Evolutionary conservation across 1,140 invertebrate species (phyloP).

Genomic region (Nebria ingens): DNA sequence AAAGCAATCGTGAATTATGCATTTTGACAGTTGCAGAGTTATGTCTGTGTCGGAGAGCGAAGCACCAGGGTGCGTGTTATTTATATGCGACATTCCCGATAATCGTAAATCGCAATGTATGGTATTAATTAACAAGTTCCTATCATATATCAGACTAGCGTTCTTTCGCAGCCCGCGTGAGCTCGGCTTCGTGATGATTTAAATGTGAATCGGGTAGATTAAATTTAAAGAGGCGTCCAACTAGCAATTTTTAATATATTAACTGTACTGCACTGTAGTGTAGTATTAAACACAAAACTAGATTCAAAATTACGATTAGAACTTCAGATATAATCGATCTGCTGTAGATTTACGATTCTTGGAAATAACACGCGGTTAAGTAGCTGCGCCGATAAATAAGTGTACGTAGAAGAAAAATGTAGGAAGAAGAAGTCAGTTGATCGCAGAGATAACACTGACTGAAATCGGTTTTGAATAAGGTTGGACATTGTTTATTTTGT

Average conservation of each 20-base stretch:
- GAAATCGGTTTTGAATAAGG: neutral
- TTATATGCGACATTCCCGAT: constrained; percentile 6
- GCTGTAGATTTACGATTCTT: neutral
- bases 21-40: neutral
- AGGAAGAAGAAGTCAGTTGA: neutral
- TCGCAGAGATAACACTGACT: neutral
- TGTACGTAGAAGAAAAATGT: neutral
- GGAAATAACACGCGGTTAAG: neutral
- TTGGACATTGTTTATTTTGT: neutral
- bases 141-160: neutral
- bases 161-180: too few species aligned
- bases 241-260: neutral
- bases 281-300: neutral
- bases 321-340: neutral
- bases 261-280: too few species aligned
- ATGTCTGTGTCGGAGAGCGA: neutral
- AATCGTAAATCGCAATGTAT: constrained; percentile 1
- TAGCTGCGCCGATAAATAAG: neutral
- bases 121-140: constrained; percentile 2
- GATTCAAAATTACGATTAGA: neutral
- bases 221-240: neutral
- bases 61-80: neutral
- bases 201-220: neutral
- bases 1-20: neutral
- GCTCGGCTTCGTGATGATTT: neutral